These are phyloP conservation scores for Probosciger aterrimus DNA, from an alignment of 2,113 vertebrate genomes.

Conservation along the genomic window DNA sequence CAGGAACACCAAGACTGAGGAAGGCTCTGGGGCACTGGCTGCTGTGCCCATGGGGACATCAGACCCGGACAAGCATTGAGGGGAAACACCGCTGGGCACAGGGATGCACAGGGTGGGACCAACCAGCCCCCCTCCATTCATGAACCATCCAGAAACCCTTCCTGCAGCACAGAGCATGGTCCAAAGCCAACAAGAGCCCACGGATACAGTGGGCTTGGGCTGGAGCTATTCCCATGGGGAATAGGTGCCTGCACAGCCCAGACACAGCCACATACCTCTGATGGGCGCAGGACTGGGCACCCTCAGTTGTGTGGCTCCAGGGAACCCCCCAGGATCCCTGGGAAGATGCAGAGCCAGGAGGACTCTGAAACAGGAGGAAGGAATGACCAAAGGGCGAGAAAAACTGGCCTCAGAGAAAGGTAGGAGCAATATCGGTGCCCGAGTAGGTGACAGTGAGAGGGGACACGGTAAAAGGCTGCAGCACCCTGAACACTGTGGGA, in stretches of 20 bases:
- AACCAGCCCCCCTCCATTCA: background rate
- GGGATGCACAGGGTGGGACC: background rate
- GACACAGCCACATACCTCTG: rapidly evolving
- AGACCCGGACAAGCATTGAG: rapidly evolving
- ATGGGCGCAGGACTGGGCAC: background rate
- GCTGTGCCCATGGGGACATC: background rate
- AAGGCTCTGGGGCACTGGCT: background rate
- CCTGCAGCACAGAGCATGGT: rapidly evolving
- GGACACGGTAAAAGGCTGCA: background rate
- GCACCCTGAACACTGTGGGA: background rate
- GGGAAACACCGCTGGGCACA: background rate
- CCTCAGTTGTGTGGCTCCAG: background rate
- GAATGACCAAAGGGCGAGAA: background rate
- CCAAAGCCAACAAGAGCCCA: background rate
- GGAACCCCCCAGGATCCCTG: background rate
- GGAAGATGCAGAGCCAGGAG: background rate
- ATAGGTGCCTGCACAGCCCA: background rate
- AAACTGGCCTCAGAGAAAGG: background rate
- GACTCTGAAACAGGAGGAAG: background rate
- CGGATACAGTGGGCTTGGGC: rapidly evolving
- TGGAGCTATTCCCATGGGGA: background rate
- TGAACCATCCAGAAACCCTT: rapidly evolving
- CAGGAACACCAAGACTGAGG: background rate
- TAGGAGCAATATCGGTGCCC: background rate
- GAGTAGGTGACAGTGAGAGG: background rate